Conservation (phyloP, 2,797 vertebrate genomes). For the Champsocephalus esox region DNA sequence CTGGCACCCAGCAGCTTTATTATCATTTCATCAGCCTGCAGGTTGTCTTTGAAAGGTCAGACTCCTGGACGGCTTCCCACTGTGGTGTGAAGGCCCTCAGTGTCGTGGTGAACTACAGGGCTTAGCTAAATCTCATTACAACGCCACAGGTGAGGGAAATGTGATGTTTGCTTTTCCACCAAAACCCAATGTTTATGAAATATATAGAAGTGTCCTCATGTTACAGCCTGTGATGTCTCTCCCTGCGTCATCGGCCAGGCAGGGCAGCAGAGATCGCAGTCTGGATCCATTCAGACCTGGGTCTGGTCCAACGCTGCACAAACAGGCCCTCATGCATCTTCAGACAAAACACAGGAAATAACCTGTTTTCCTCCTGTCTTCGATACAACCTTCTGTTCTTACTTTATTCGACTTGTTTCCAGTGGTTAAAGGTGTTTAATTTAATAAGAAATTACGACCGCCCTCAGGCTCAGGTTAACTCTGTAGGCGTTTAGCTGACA, state of each 20-base stretch:
- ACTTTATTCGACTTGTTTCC: conserved; percentile 34
- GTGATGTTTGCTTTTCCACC: conserved; percentile 39
- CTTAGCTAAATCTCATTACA: conserved; percentile 35
- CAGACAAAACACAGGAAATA: conserved; percentile 69
- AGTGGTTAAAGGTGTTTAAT: conserved; percentile 36
- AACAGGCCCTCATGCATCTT: conserved; percentile 38
- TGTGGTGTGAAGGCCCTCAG: conserved; percentile 37
- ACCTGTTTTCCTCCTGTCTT: conserved; percentile 17
- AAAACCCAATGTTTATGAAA: conserved; percentile 66
- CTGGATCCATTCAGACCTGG: conserved; percentile 51
- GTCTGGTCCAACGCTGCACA: conserved; percentile 41
- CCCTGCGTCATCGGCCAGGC: conserved; percentile 63
- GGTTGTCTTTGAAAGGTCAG: conserved; percentile 42
- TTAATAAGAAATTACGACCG: neutral
- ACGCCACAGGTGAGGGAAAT: conserved; percentile 29
- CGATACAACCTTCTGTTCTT: conserved; percentile 30
- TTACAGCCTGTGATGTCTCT: conserved; percentile 63
- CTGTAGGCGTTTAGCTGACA: conserved; percentile 18
- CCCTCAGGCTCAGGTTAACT: conserved; percentile 15
- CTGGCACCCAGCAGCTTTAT: conserved; percentile 36
- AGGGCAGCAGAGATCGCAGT: conserved; percentile 24
- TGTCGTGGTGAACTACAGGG: conserved; percentile 20
- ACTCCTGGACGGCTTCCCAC: conserved; percentile 24
- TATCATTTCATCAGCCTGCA: conserved; percentile 54
- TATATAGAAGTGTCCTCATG: conserved; percentile 58